Evolutionary conservation across 1,140 invertebrate genomes (phyloP), one percentile per base, ranked within the genome.

Genomic region (Aphelinus certus): DNA sequence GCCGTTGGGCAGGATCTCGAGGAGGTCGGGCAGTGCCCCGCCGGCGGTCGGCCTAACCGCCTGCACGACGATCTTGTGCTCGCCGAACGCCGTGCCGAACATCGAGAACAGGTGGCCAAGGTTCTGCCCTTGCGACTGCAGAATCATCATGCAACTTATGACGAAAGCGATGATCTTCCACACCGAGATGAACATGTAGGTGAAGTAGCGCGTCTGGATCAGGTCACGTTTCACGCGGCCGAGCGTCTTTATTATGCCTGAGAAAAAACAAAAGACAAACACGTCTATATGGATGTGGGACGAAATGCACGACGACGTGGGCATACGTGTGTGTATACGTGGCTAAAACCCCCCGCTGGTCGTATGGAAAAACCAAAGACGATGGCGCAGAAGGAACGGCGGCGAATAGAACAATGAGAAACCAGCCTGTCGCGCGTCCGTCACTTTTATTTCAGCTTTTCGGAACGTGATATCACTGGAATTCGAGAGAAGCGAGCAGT

Each of bases 161-260:
- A 96, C 90, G 84, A 97, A 97, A 3, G 92, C 85, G 1, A 96
- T 61, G 64, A 96, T 93, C 86, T 97, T 97, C 95, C 95, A 97
- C 1, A 95, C 81, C 0, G 95, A 96, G 10, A 97, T 91, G 82
- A 97, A 95, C 76, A 96, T 91, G 84, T 97, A 96, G 1, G 91
- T 94, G 84, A 95, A 97, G 82, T 98, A 98, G 68, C 96, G 89
- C 1, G 94, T 95, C 58, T 90, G 84, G 66, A 91, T 91, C 67
- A 98, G 86, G 76, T 94, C 91, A 62, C 97, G 94, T 82, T 96
- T 96, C 43, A 97, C 90, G 81, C 92, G 91, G 47, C 93, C 94
- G 61, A 97, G 85, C n/a, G 91, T 91, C 81, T 93, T 93, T 43
- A 97, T 92, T 62, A 96, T 89, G 61, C 91, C 94, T 94, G 86